These are phyloP conservation scores for Helicoverpa zea DNA, from an alignment of 1,140 invertebrate genomes.

Conservation along the genomic window DNA sequence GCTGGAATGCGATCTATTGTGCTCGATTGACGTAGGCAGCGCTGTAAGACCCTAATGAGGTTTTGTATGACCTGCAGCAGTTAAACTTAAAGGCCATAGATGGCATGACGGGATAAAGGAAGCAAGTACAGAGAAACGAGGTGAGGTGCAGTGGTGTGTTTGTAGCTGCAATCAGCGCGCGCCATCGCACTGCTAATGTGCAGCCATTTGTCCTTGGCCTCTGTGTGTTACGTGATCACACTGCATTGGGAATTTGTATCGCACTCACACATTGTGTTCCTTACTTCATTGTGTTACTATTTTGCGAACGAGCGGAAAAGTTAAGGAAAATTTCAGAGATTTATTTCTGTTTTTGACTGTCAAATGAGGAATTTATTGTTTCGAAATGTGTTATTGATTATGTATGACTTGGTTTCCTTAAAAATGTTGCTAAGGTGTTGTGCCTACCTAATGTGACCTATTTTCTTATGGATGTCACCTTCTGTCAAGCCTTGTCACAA, in stretches of 20 bases:
- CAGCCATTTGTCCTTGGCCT: conserved; percentile 71
- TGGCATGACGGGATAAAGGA: conserved; percentile 56
- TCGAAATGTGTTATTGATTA: not conserved
- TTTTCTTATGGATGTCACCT: no score
- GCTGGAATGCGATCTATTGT: conserved; percentile 31
- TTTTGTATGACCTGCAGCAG: conserved; percentile 24
- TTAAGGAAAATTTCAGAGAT: not conserved
- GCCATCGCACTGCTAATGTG: conserved; percentile 65
- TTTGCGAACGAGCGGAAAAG: not conserved
- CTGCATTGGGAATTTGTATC: conserved; percentile 44
- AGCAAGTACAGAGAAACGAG: conserved; percentile 44
- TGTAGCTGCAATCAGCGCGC: conserved; percentile 56
- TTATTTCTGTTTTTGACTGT: no score
- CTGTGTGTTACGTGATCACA: conserved; percentile 58
- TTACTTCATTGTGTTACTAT: not conserved
- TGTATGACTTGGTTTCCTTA: no score
- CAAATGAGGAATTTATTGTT: not conserved
- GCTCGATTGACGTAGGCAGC: conserved; percentile 24
- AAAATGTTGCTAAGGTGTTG: no score
- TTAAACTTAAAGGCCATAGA: conserved; percentile 44
- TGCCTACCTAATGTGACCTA: no score
- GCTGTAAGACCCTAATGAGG: conserved; percentile 32
- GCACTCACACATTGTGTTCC: conserved; percentile 16
- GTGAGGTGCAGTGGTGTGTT: conserved; percentile 22
- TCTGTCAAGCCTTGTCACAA: no score